Base-by-base conservation (phyloP, 2,113 vertebrate genomes). In the Neotoma lepida region DNA sequence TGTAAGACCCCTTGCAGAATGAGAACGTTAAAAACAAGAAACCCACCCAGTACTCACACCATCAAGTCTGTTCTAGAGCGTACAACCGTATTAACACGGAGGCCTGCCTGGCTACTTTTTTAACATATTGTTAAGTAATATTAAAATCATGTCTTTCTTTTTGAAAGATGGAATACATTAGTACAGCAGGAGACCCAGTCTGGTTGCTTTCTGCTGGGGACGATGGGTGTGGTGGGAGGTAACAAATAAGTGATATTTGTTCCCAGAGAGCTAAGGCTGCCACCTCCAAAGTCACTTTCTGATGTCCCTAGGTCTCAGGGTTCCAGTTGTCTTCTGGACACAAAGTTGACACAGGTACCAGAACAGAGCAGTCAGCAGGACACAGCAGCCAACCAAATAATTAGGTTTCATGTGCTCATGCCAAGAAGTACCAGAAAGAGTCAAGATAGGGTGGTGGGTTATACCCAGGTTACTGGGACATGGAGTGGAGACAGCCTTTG, bases 111-210 rank as follows among this genome's bases (percentile, higher is more conserved):
- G 99, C 99, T 99, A 99, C 99, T 99, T 99, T 99, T 99, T 99
- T 99, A 99, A 99, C 99, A 99, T 99, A 99, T 99, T 99, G 99
- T 99, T 99, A 99, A 99, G 99, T 99, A 99, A 99, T 99, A 99
- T 99, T 99, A 99, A 99, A 99, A 99, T 99, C 99, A 99, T 99
- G 99, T 99, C 99, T 99, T 99, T 99, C 99, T 99, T 99, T 99
- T 99, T 99, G 99, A 99, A 99, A 99, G 99, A 99, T 99, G 99
- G 99, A 99, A 99, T 99, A 99, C 99, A 99, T 99, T 99, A 99
- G 99, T 99, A 99, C 99, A 99, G 99, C 99, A 99, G 99, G 99
- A 98, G 98, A 97, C 86, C 96, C 98, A 98, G 99, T 99, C 98
- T 98, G 98, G 95, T 92, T 98, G 98, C 98, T 98, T 99, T 98